phyloP scores from a whole-genome alignment of 2,888 invertebrate species.

The Drosophila subquinaria region DNA sequence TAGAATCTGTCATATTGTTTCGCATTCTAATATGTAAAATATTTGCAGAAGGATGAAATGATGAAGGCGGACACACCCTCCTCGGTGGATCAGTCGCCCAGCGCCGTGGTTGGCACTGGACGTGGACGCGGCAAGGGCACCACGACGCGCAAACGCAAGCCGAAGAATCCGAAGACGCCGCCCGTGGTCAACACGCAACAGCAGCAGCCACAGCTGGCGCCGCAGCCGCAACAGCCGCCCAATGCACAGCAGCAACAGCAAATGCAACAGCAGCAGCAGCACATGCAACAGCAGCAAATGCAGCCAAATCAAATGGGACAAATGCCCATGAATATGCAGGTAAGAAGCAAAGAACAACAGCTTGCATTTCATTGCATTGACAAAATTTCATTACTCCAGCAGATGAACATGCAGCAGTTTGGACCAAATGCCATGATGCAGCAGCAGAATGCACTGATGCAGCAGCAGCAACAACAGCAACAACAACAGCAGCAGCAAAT shows the following conservation, averaged over 20 bases:
- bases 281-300: constrained; percentile 82
- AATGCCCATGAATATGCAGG: constrained; percentile 85
- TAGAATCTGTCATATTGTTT: too few species aligned
- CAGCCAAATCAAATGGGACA: constrained; percentile 83
- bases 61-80: constrained; percentile 89
- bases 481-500: constrained; percentile 80
- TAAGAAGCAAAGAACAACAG: constrained; percentile 31
- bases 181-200: constrained; percentile 83
- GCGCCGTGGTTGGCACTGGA: constrained; percentile 82
- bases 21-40: not conserved
- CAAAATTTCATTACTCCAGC: not conserved
- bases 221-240: constrained; percentile 72
- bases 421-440: constrained; percentile 79
- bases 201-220: constrained; percentile 82
- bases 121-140: constrained; percentile 85
- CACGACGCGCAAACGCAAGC: constrained; percentile 84
- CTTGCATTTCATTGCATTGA: not conserved
- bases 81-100: constrained; percentile 86
- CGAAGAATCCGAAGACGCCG: constrained; percentile 86
- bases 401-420: constrained; percentile 86
- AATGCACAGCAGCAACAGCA: constrained; percentile 84
- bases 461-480: constrained; percentile 86
- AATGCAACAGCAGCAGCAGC: constrained; percentile 85
- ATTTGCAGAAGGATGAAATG: constrained; percentile 87
- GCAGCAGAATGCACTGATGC: constrained; percentile 58